phyloP scores from a whole-genome alignment of 1,140 invertebrate genomes.

The Lerema accius region DNA sequence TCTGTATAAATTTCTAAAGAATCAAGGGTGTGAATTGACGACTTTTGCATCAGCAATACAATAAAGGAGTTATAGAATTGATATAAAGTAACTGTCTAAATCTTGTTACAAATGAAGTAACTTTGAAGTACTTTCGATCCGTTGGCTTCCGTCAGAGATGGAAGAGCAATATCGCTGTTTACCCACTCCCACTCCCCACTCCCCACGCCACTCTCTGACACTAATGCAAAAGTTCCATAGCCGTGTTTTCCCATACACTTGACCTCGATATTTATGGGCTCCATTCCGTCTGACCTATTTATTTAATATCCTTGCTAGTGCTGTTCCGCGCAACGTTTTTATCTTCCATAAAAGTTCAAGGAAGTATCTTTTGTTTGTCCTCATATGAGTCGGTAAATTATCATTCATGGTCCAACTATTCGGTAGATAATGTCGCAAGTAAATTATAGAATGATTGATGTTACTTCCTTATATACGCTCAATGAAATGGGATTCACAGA shows the following conservation, averaged over 20 bases:
- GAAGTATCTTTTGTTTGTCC: background rate
- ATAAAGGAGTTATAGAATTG: too few species aligned
- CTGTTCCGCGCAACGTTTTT: background rate
- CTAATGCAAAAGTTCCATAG: constrained; percentile 20
- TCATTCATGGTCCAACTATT: too few species aligned
- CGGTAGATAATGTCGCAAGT: too few species aligned
- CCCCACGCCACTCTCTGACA: too few species aligned
- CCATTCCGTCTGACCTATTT: constrained; percentile 12
- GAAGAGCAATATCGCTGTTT: constrained; percentile 12
- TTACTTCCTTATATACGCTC: too few species aligned
- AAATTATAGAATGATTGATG: too few species aligned
- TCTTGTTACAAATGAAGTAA: background rate
- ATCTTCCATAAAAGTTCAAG: background rate
- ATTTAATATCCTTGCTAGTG: background rate
- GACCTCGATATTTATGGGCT: constrained; percentile 3
- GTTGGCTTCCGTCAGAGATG: background rate
- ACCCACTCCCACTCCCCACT: background rate
- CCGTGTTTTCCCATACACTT: constrained; percentile 5
- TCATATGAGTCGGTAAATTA: background rate
- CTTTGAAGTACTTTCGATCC: background rate
- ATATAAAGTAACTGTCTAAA: too few species aligned
- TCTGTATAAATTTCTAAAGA: too few species aligned
- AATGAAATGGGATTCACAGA: too few species aligned
- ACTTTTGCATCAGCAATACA: too few species aligned
- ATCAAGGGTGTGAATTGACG: too few species aligned